These are phyloP conservation scores for Acronicta alni DNA, from an alignment of 2,888 invertebrate genomes.

Conservation along the genomic window DNA sequence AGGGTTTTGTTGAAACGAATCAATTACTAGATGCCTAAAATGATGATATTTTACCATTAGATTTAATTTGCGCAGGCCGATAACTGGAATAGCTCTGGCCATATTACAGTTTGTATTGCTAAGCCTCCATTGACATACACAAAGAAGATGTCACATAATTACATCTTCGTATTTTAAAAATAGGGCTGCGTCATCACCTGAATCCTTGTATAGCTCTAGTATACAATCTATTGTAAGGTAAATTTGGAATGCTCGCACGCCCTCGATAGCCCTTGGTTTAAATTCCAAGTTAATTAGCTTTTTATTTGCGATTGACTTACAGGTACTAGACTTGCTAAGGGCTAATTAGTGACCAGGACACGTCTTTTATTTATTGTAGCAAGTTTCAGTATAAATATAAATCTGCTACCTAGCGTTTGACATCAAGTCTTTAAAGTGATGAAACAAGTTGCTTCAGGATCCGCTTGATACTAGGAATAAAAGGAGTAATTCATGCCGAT, in stretches of 20 bases:
- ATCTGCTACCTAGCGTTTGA: background rate
- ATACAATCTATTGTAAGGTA: background rate
- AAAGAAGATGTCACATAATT: no score
- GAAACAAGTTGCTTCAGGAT: background rate
- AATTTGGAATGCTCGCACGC: constrained; percentile 38
- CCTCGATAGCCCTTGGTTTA: constrained; percentile 24
- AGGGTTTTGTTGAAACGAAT: constrained; percentile 12
- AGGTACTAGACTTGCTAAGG: constrained; percentile 27
- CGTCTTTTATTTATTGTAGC: constrained; percentile 21
- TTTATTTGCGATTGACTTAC: constrained; percentile 49
- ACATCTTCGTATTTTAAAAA: no score
- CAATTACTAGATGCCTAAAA: background rate
- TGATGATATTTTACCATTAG: no score
- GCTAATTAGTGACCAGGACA: constrained; percentile 35
- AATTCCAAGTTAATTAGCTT: constrained; percentile 46
- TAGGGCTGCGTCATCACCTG: no score
- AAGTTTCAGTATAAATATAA: constrained; percentile 3
- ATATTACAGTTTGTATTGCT: no score
- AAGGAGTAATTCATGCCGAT: no score
- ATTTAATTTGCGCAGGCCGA: no score
- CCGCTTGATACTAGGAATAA: no score
- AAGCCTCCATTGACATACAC: no score
- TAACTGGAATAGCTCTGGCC: no score
- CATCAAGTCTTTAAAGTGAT: background rate
- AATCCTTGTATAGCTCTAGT: background rate